Evolutionary conservation across 2,888 invertebrate genomes (phyloP).

Genomic region (Melinopterus prodromus): DNA sequence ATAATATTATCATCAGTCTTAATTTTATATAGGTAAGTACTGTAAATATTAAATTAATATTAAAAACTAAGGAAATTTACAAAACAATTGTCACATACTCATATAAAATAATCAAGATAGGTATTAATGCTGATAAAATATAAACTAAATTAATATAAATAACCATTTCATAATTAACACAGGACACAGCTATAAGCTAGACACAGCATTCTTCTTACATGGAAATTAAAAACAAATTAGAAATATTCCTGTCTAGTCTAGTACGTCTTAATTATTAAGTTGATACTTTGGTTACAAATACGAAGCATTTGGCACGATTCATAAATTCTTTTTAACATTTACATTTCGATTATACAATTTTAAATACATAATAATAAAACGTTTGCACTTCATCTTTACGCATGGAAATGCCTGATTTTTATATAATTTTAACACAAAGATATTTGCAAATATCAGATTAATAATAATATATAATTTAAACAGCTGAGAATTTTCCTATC

Average conservation of each 20-base stretch:
- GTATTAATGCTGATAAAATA: background rate
- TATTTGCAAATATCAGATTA: conserved; percentile 6
- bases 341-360: background rate
- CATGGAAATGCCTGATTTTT: background rate
- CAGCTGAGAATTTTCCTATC: conserved; percentile 90
- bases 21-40: background rate
- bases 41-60: background rate
- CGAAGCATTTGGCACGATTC: background rate
- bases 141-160: background rate
- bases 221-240: background rate
- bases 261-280: background rate
- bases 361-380: background rate
- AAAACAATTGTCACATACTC: background rate
- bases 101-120: background rate
- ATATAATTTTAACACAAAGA: conserved; percentile 15
- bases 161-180: background rate
- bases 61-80: background rate
- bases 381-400: background rate
- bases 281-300: background rate
- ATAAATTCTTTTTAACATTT: background rate
- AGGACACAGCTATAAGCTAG: background rate
- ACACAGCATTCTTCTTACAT: background rate
- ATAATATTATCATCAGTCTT: background rate
- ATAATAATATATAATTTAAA: conserved; percentile 58
- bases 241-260: background rate